These are phyloP conservation scores for Cactoblastis cactorum DNA, from an alignment of 2,888 invertebrate genomes.

Conservation along the genomic window DNA sequence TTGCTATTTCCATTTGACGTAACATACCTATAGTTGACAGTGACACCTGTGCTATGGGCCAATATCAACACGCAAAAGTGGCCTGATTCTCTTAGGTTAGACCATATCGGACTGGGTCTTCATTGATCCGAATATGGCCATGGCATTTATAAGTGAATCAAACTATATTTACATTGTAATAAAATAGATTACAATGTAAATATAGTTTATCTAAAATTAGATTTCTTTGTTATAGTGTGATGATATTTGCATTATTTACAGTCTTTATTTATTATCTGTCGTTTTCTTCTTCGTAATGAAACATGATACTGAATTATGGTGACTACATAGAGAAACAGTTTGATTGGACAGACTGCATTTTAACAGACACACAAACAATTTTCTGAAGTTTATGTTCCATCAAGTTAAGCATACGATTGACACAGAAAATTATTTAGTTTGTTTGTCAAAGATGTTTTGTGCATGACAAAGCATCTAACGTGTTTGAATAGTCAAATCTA, in stretches of 20 bases:
- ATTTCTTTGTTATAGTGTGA: not conserved
- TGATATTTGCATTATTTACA: too few species aligned
- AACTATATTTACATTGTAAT: not conserved
- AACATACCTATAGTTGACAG: not conserved
- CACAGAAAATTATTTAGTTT: not conserved
- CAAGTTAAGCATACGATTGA: not conserved
- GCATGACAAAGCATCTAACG: not conserved
- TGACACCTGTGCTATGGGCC: not conserved
- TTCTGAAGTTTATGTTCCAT: not conserved
- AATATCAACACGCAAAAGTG: not conserved
- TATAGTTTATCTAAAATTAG: not conserved
- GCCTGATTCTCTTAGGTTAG: not conserved
- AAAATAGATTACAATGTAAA: not conserved
- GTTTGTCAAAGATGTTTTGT: not conserved
- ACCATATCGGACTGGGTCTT: not conserved
- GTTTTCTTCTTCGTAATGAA: too few species aligned
- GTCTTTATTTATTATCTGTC: too few species aligned
- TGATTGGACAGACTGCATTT: too few species aligned
- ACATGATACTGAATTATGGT: too few species aligned
- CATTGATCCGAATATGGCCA: not conserved
- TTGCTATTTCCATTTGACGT: slow-evolving; percentile 5
- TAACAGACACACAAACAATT: not conserved
- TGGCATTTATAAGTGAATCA: not conserved
- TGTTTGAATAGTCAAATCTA: slow-evolving; percentile 18
- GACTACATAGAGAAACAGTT: too few species aligned